Conservation (phyloP, 2,113 vertebrate genomes). For the Carassius auratus region DNA sequence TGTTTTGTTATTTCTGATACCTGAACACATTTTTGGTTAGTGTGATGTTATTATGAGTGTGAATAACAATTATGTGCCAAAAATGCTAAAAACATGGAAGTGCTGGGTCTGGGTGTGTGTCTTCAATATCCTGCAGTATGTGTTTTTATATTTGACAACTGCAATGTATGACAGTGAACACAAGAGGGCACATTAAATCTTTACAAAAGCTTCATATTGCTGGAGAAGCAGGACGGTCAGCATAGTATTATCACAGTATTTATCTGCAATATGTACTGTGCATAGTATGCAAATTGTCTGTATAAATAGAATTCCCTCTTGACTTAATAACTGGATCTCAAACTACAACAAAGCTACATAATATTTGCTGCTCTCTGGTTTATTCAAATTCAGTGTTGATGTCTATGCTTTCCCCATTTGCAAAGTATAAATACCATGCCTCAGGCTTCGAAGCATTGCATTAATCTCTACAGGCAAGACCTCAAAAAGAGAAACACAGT, state of each 20-base stretch:
- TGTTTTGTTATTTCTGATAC: background rate
- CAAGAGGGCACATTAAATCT: constrained; percentile 9
- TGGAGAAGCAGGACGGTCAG: no score
- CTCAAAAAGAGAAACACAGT: background rate
- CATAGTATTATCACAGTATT: background rate
- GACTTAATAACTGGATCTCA: background rate
- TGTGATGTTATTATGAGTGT: background rate
- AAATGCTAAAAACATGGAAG: background rate
- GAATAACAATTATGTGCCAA: background rate
- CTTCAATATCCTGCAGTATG: background rate
- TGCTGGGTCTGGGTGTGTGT: background rate
- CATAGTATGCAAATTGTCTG: background rate
- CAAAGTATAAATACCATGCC: background rate
- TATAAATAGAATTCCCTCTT: background rate
- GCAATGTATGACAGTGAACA: background rate
- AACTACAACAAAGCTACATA: background rate
- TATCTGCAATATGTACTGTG: background rate
- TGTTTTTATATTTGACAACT: background rate
- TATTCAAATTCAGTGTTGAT: background rate
- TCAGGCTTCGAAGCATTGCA: constrained; percentile 1
- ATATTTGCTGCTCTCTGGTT: background rate
- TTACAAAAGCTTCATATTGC: background rate
- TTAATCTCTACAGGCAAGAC: background rate
- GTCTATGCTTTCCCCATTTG: background rate
- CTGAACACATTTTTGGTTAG: background rate